Percentiles rank a stretch among this genome's conserved stretches.
Conservation (phyloP, 92 coral and sea anemone genomes). For the Porites evermanni region DNA sequence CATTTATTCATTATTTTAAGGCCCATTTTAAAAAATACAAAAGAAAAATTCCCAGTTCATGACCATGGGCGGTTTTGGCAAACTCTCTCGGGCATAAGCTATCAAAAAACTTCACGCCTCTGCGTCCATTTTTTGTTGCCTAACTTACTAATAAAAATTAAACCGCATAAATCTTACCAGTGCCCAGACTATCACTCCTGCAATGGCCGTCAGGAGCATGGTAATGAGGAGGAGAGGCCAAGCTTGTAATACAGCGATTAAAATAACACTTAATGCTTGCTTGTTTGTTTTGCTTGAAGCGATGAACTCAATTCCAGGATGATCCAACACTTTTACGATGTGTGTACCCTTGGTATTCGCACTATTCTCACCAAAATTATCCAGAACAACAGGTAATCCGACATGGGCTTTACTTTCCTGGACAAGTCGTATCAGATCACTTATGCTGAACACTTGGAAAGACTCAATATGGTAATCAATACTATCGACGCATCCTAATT, state of each 20-base stretch:
- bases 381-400: not conserved
- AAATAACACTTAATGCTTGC: not conserved
- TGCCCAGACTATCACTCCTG: constrained; percentile 15
- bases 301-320: not conserved
- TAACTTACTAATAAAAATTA: not conserved
- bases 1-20: no score
- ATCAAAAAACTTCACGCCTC: not conserved
- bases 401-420: not conserved
- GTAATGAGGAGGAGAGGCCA: not conserved
- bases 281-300: not conserved
- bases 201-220: constrained; percentile 16
- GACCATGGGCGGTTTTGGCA: no score
- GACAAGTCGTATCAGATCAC: not conserved
- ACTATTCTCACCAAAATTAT: not conserved
- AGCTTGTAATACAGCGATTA: not conserved
- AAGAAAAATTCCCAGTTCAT: no score
- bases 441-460: not conserved
- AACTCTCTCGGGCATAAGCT: no score
- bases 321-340: not conserved
- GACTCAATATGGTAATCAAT: not conserved
- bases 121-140: not conserved
- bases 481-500: not conserved
- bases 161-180: not conserved
- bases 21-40: no score
- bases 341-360: not conserved